Evolutionary conservation across 1,140 invertebrate genomes (phyloP).

Genomic region (Trialeurodes vaporariorum): DNA sequence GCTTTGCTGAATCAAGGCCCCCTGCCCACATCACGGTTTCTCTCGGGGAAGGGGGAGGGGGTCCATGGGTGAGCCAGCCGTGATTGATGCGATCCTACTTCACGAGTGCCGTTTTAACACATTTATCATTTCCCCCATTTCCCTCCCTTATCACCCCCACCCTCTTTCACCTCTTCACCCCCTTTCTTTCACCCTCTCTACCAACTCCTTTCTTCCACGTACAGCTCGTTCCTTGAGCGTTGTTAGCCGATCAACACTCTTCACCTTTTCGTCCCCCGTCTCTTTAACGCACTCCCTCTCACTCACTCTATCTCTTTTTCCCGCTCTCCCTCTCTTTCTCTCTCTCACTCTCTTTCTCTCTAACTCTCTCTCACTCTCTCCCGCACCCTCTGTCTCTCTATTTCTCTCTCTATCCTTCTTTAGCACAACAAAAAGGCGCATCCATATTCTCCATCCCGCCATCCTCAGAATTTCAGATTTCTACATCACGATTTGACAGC

Average conservation of each 20-base stretch:
- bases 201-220: slow-evolving; percentile 7
- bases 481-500: neutral
- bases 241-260: neutral
- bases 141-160: slow-evolving; percentile 29
- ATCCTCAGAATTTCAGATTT: neutral
- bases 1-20: neutral
- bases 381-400: too few relatives aligned
- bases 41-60: too few relatives aligned
- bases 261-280: neutral
- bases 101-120: slow-evolving; percentile 42
- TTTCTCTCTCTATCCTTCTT: too few relatives aligned
- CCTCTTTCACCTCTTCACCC: slow-evolving; percentile 21
- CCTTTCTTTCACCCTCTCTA: slow-evolving; percentile 27
- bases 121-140: slow-evolving; percentile 36
- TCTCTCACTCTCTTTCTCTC: too few relatives aligned
- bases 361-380: too few relatives aligned
- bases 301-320: neutral
- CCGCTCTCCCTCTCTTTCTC: neutral
- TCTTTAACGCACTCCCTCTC: neutral
- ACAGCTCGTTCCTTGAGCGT: neutral
- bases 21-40: too few relatives aligned
- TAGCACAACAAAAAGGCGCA: too few relatives aligned
- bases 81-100: slow-evolving; percentile 38
- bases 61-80: neutral
- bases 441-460: too few relatives aligned